Percentiles rank a stretch among this genome's conserved stretches.
These are phyloP conservation scores for Centropus bengalensis DNA, from an alignment of 2,113 vertebrate species.

Conservation along the genomic window DNA sequence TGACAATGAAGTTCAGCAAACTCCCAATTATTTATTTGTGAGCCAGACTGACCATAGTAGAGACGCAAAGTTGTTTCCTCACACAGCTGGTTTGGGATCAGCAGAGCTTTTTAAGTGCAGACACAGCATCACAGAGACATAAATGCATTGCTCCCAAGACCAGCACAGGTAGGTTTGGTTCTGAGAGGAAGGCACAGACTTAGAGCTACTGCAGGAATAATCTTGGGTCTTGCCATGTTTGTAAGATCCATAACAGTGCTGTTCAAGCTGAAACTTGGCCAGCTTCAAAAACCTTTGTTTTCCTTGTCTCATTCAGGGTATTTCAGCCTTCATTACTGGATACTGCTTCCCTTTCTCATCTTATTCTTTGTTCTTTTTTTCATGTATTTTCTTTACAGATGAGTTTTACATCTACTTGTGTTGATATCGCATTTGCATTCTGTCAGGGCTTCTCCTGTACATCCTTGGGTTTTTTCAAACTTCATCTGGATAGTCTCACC, in stretches of 20 bases:
- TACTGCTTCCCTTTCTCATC: neutral
- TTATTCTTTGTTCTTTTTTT: neutral
- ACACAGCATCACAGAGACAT: fast-evolving
- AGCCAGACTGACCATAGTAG: neutral
- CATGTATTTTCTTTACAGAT: neutral
- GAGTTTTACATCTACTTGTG: neutral
- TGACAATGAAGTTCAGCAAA: neutral
- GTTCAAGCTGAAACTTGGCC: neutral
- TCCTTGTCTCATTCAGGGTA: neutral
- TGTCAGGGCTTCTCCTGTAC: neutral
- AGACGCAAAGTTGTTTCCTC: neutral
- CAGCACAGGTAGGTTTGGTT: neutral
- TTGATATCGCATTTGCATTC: neutral
- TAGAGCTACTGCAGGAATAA: neutral
- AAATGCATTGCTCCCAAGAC: neutral
- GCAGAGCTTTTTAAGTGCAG: neutral
- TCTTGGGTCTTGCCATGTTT: neutral
- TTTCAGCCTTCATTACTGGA: neutral
- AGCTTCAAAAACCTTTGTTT: neutral
- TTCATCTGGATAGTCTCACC: neutral
- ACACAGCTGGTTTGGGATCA: neutral
- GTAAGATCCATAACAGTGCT: neutral
- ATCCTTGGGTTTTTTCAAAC: neutral
- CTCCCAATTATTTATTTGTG: neutral
- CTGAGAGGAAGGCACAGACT: neutral